Evolutionary conservation across 2,888 invertebrate genomes (phyloP), one percentile per base, ranked within the genome.

Genomic region (Xestia xanthographa): DNA sequence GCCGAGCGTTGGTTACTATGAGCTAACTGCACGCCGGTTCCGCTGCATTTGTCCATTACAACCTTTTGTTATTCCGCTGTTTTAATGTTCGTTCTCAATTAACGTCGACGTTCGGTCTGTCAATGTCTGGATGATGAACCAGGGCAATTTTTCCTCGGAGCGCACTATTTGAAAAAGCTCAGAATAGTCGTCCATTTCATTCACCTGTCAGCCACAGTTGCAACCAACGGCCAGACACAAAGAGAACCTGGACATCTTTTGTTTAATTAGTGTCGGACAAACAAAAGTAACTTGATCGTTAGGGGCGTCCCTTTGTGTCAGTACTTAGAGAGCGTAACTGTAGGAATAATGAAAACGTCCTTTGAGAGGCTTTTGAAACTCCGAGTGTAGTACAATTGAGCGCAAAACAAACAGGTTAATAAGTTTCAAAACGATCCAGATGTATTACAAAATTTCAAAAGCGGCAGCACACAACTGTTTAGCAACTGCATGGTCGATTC

Each of bases 391-490:
- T 89, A 92, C 93, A 93, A 92, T 93, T 92, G 91, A 93, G 91
- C 91, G 91, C 92, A 93, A 94, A 94, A 95, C 92, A 95, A 96
- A 95, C 95, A 94, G 95, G 95, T 96, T 95, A 95, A 96, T 95
- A 95, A 92, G 94, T 96, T 96, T 95, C 95, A 95, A 96, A 96
- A 95, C 96, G 95, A 95, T 96, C 95, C 96, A 96, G 95, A 96
- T 96, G 95, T 95, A 95, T 96, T 96, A 95, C 96, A 94, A 91
- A 89, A 91, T 92, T 91, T 91, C 92, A 93, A 95, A 95, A 96
- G 96, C 94, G 93, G 95, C 94, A 95, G 93, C 95, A 93, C 91
- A 95, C 93, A 93, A 95, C 92, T 93, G 95, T 96, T 96, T 95
- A 93, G 95, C 93, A 96, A 96, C 93, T 91, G 90, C 91, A 92